These are phyloP conservation scores for Galerucella calmariensis DNA, from an alignment of 2,888 invertebrate species.

Conservation along the genomic window DNA sequence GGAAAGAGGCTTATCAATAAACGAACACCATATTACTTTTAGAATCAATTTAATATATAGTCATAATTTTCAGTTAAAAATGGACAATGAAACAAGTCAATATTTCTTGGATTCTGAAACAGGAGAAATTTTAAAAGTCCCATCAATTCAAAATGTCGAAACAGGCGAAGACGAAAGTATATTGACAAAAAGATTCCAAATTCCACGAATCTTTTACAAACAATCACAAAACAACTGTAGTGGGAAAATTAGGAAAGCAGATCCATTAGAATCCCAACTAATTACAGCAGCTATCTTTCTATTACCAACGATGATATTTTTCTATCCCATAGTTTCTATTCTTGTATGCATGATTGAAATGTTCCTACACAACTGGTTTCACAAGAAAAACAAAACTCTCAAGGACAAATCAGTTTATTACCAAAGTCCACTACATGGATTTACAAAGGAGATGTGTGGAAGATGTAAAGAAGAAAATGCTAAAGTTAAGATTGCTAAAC, in stretches of 20 bases:
- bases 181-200: conserved; percentile 62
- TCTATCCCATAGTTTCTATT: conserved; percentile 68
- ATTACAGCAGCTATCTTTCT: conserved; percentile 66
- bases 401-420: conserved; percentile 70
- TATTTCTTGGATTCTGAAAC: conserved; percentile 66
- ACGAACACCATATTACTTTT: neutral
- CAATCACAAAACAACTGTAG: conserved; percentile 4
- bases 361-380: conserved; percentile 75
- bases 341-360: conserved; percentile 70
- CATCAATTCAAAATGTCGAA: conserved; percentile 63
- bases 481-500: conserved; percentile 72
- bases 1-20: too few relatives aligned
- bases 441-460: conserved; percentile 77
- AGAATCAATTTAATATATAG: neutral
- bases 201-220: conserved; percentile 50
- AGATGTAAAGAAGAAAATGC: conserved; percentile 73
- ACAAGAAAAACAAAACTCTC: conserved; percentile 73
- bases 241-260: conserved; percentile 28
- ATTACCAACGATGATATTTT: conserved; percentile 71
- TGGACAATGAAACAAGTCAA: conserved; percentile 54
- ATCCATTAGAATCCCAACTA: conserved; percentile 44
- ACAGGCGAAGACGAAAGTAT: conserved; percentile 66
- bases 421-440: conserved; percentile 76
- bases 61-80: conserved; percentile 17
- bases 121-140: conserved; percentile 65